phyloP scores from a whole-genome alignment of 1,140 invertebrate species.

The Trichonephila inaurata region DNA sequence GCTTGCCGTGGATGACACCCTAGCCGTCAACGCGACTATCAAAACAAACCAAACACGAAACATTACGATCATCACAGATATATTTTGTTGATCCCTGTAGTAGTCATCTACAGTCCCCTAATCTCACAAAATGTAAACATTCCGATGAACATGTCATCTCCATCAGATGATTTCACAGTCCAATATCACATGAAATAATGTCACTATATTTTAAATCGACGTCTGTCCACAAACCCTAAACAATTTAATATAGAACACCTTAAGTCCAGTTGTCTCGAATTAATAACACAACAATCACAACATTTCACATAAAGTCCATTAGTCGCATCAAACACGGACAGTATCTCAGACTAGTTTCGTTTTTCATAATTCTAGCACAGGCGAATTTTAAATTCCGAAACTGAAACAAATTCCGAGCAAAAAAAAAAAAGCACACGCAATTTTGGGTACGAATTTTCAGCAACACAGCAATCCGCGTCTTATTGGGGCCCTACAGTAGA shows the following conservation, averaged over 20 bases:
- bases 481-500: background rate
- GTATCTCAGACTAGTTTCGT: background rate
- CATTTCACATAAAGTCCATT: background rate
- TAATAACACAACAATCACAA: background rate
- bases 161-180: background rate
- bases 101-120: background rate
- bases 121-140: background rate
- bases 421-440: no score
- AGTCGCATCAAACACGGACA: background rate
- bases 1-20: constrained; percentile 76
- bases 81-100: background rate
- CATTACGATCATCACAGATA: background rate
- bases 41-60: constrained; percentile 23
- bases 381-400: background rate
- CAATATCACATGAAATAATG: background rate
- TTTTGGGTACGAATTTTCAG: no score
- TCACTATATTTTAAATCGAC: background rate
- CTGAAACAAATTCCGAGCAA: background rate
- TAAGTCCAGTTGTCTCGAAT: no score
- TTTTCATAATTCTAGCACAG: background rate
- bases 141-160: background rate
- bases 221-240: background rate
- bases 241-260: background rate
- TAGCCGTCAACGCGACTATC: background rate
- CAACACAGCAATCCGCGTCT: background rate